Evolutionary conservation across 2,113 vertebrate genomes (phyloP).

Genomic region (Mobula hypostoma): DNA sequence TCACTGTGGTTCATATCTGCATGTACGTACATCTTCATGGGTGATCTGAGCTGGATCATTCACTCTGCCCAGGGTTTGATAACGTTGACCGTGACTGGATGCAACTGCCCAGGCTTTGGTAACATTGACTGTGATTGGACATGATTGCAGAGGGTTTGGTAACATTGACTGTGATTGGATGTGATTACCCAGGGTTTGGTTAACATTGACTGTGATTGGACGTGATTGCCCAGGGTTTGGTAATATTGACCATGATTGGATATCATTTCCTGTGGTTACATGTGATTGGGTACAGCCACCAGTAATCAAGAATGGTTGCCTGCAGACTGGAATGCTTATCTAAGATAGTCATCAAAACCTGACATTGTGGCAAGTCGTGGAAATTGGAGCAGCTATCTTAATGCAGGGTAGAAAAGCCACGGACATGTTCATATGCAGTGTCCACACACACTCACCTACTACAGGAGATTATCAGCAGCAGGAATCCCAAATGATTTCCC

Average conservation of each 20-base stretch:
- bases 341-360: neutral
- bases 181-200: too few species aligned
- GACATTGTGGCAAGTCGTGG: neutral
- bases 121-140: too few species aligned
- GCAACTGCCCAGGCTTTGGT: too few species aligned
- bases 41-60: too few species aligned
- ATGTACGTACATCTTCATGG: too few species aligned
- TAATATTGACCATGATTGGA: neutral
- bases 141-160: too few species aligned
- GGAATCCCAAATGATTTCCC: neutral
- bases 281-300: neutral
- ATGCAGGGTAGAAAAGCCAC: neutral
- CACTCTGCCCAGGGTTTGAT: too few species aligned
- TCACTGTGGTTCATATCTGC: too few species aligned
- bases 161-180: too few species aligned
- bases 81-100: too few species aligned
- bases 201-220: neutral
- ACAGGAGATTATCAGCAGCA: neutral
- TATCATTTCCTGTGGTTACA: neutral
- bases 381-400: neutral
- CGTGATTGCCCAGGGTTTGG: neutral
- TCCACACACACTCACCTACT: neutral
- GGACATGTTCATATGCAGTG: neutral
- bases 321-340: neutral
- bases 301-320: neutral